Evolutionary conservation across 2,888 invertebrate species (phyloP).

Genomic region (Cryptus viduatorius): DNA sequence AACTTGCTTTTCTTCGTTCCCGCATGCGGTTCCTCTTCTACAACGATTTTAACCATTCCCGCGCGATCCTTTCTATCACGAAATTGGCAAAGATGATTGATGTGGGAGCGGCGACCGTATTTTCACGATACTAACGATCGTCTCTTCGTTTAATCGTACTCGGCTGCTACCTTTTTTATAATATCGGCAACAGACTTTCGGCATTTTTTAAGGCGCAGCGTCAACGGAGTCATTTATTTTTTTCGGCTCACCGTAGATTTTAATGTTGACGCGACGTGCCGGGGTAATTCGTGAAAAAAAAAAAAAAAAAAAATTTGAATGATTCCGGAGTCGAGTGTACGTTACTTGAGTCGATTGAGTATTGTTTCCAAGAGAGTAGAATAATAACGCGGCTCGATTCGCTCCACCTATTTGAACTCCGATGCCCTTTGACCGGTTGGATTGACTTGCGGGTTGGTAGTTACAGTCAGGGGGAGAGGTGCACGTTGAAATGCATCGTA

Average conservation of each 20-base stretch:
- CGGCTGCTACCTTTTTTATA: background rate
- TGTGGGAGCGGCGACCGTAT: constrained; percentile 81
- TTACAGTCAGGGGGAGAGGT: constrained; percentile 19
- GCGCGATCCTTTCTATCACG: constrained; percentile 80
- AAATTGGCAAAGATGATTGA: constrained; percentile 83
- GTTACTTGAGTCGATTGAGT: background rate
- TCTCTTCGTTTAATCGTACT: constrained; percentile 51
- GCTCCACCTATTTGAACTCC: constrained; percentile 69
- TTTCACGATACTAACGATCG: constrained; percentile 56
- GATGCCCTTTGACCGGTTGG: constrained; percentile 68
- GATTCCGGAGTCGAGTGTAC: constrained; percentile 8
- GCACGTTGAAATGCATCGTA: constrained; percentile 41
- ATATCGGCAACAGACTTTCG: background rate
- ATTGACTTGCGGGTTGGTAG: constrained; percentile 44
- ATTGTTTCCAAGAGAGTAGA: constrained; percentile 29
- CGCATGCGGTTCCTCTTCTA: constrained; percentile 56
- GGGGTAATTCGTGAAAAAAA: too few relatives aligned
- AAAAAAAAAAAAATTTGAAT: background rate
- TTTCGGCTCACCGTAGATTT: background rate
- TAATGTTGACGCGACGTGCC: background rate
- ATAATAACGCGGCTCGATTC: constrained; percentile 52
- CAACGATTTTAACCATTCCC: constrained; percentile 56
- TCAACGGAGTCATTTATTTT: background rate
- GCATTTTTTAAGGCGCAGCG: background rate
- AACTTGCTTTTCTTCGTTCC: constrained; percentile 27